Evolutionary conservation across 2,888 invertebrate genomes (phyloP), one percentile per base, ranked within the genome.

Genomic region (Brassicogethes aeneus): DNA sequence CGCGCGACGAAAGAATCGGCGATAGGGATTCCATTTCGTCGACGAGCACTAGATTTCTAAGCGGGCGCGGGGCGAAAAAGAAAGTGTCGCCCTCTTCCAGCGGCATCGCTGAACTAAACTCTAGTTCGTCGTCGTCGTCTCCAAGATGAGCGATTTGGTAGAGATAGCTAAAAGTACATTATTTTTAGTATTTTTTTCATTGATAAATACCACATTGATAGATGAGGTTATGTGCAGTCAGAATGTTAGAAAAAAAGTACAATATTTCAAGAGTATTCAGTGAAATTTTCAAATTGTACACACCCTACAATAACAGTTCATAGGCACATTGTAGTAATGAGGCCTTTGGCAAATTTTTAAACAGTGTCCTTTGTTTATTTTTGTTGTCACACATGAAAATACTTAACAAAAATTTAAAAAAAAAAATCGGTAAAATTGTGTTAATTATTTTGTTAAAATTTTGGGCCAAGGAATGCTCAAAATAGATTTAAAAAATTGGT

Each of bases 71-170:
- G 1, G 93, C 94, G 71, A 97, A 99, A 73, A 97, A 97, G 71
- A 97, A 99, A 1, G 96, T 97, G 62, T 99, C 97, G 3, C 96
- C 97, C 68, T 99, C 97, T 68, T 97, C 97, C 34, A 97, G 68
- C 0, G 95, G 95, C 89, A 95, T 95, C 1, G 94, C 93, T 12
- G 95, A 95, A 66, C 94, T 95, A 65, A 99, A 99, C 64, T 97
- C 96, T 0, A 96, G 90, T 61, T 99, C 97, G 65, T 96, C 97
- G 65, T 99, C 97, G 61, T 97, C 96, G 70, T 99, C 97, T 31
- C 97, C 99, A 55, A 99, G 74, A 70, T 95, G 94, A n/a, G 97
- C 95, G 62, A 99, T 99, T 76, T 99, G 97, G 64, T 97, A 99
- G 13, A 99, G 69, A 62, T 91, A 94, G 66, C 95, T 95, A 13